Conservation (phyloP, 2,797 vertebrate genomes). For the Sphenopsis melanotis region DNA sequence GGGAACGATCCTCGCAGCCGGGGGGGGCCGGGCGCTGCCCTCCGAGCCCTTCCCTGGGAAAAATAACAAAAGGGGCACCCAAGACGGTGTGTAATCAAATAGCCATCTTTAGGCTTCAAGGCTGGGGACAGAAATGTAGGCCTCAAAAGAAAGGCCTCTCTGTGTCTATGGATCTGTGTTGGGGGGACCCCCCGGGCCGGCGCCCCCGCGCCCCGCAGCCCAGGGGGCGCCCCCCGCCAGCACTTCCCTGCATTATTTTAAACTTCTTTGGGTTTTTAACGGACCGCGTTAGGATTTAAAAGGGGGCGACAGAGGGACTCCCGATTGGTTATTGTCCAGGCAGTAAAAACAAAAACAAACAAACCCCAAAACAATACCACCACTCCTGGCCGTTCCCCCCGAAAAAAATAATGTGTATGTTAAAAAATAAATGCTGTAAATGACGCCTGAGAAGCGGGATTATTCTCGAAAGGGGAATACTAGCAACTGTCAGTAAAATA, state of each 20-base stretch:
- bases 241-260: slow-evolving; percentile 69
- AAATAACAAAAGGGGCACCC: slow-evolving; percentile 82
- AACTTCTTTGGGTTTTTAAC: slow-evolving; percentile 77
- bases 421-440: slow-evolving; percentile 39
- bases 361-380: slow-evolving; percentile 56
- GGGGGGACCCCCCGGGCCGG: slow-evolving; percentile 61
- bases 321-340: slow-evolving; percentile 82
- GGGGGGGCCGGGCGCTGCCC: slow-evolving; percentile 70
- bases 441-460: neutral
- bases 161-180: slow-evolving; percentile 65
- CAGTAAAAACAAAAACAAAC: slow-evolving; percentile 81
- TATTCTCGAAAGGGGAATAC: neutral
- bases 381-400: neutral
- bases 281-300: slow-evolving; percentile 80
- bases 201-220: slow-evolving; percentile 52
- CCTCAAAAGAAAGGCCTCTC: slow-evolving; percentile 90
- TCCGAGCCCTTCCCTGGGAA: slow-evolving; percentile 69
- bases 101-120: slow-evolving; percentile 92
- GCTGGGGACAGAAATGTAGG: slow-evolving; percentile 90
- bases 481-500: slow-evolving; percentile 31
- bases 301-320: slow-evolving; percentile 80
- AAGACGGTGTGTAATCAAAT: slow-evolving; percentile 81
- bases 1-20: slow-evolving; percentile 76
- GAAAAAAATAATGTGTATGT: neutral
- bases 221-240: slow-evolving; percentile 65